Evolutionary conservation across 1,140 invertebrate species (phyloP), one percentile per base, ranked within the genome.

Genomic region (Stegodyphus mimosarum): DNA sequence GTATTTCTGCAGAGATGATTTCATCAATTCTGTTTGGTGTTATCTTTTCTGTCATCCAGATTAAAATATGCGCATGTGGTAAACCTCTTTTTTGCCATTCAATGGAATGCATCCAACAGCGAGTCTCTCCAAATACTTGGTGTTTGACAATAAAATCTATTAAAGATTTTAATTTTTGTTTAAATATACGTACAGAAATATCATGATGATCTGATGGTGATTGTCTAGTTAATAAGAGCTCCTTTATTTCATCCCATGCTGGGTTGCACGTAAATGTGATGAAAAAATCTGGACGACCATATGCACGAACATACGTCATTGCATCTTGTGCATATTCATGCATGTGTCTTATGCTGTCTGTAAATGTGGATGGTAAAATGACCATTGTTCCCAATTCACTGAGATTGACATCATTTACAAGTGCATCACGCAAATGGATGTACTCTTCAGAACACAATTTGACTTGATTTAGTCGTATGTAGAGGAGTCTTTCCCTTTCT

Each of bases 191-290:
- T 76, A 18, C 79, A 52, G 71, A 53, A 52, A 81, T 69, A 69
- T 81, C 79, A 81, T 7, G 79, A 81, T 69, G 18, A 69, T 81
- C 66, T 69, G 50, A 71, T 53, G 79, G 63, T 69, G 66, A 53
- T 48, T 81, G 79, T 71, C 79, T 69, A 53, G 71, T 69, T 69
- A 52, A 71, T 73, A 75, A 73, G 10, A 80, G 70, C 64, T 88
- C 75, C 63, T 17, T 71, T 60, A 91, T 90, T 81, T 91, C 91
- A 15, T 75, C 55, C 90, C 90, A 91, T 18, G 87, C 88, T 63
- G 90, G 90, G 88, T 92, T 93, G 77, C 89, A 91, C 17, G 92
- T 93, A 50, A 92, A 90, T 63, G 91, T 92, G 48, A 92, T 90
- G 80, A 92, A 92, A 7, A 91, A 86, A 80, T 90, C 88, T 63